A percentile compares a stretch with the other conserved stretches of the same genome.
phyloP scores from a whole-genome alignment of 1,140 invertebrate species.

The Maconellicoccus hirsutus region DNA sequence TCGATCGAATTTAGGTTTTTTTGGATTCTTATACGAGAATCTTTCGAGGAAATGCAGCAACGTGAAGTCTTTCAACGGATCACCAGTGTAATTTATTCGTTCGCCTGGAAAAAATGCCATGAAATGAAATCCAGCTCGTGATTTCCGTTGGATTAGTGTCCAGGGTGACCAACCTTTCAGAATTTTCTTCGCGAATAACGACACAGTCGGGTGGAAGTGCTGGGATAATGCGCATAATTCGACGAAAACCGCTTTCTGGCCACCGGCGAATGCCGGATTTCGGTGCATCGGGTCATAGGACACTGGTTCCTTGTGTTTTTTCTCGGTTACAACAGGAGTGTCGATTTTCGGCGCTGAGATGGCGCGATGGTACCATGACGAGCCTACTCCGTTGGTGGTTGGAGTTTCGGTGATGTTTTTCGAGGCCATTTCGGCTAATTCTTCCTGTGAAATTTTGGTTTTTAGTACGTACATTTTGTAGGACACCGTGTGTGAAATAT shows the following conservation, averaged over 20 bases:
- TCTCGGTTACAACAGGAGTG: constrained; percentile 31
- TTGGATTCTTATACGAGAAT: constrained; percentile 94
- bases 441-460: background rate
- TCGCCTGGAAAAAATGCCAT: constrained; percentile 40
- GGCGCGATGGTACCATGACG: constrained; percentile 26
- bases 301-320: constrained; percentile 26
- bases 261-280: constrained; percentile 73
- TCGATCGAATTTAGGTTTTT: constrained; percentile 43
- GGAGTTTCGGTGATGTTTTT: background rate
- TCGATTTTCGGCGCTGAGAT: constrained; percentile 30
- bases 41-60: constrained; percentile 81
- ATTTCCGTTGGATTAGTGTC: background rate
- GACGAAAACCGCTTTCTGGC: constrained; percentile 49
- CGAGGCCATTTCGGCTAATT: background rate
- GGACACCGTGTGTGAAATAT: background rate
- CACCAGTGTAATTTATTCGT: constrained; percentile 71
- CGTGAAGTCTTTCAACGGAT: constrained; percentile 85
- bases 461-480: background rate
- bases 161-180: constrained; percentile 46
- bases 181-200: constrained; percentile 75
- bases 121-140: background rate
- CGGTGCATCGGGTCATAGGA: constrained; percentile 50
- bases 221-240: constrained; percentile 57
- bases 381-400: background rate
- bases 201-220: constrained; percentile 86